A percentile compares a stretch with the other conserved stretches of the same genome.
phyloP scores from a whole-genome alignment of 2,113 vertebrate species.

The Crotalus tigris region DNA sequence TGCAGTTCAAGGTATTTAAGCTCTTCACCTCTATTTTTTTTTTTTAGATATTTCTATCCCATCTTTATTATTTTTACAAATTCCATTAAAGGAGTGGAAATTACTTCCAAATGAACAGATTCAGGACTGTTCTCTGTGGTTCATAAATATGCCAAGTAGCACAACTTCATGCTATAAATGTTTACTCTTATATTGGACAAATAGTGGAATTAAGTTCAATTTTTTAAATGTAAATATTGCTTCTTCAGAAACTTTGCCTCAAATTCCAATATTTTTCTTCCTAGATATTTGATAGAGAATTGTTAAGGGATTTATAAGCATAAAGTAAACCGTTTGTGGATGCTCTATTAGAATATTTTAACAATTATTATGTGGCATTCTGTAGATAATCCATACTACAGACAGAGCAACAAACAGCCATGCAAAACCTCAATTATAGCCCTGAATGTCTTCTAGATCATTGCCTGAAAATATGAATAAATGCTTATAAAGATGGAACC shows the following conservation, averaged over 20 bases:
- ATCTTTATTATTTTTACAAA: background rate
- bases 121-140: background rate
- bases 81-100: background rate
- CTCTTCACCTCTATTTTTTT: background rate
- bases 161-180: background rate
- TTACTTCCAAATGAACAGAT: background rate
- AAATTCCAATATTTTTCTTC: background rate
- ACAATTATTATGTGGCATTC: conserved; percentile 33
- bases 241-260: background rate
- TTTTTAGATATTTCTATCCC: background rate
- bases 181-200: background rate
- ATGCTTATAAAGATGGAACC: conserved; percentile 26
- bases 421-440: conserved; percentile 27
- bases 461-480: conserved; percentile 13
- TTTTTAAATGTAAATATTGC: background rate
- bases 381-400: background rate
- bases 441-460: conserved; percentile 24
- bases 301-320: background rate
- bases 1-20: background rate
- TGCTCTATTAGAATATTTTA: conserved; percentile 24
- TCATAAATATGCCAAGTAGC: background rate
- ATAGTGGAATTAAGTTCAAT: background rate
- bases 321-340: conserved; percentile 1
- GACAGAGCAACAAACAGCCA: conserved; percentile 34
- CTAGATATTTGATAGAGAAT: background rate